Evolutionary conservation across 2,888 invertebrate species (phyloP).

Genomic region (Bimastos eiseni): DNA sequence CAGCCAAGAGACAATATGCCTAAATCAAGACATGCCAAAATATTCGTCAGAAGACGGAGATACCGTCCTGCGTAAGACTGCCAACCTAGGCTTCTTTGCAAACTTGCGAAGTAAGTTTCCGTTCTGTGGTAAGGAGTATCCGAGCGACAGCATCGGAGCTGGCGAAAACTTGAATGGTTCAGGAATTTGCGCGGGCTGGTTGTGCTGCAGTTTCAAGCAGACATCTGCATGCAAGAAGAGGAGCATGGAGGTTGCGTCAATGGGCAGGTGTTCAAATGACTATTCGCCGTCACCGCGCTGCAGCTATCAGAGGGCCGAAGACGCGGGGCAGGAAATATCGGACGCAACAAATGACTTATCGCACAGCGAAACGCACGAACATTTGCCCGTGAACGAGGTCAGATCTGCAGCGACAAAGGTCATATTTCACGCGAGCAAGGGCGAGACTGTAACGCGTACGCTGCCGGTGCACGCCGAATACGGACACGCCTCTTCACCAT

Average conservation of each 20-base stretch:
- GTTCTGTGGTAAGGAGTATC: slow-evolving; percentile 30
- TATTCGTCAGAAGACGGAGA: slow-evolving; percentile 9
- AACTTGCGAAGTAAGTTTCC: slow-evolving; percentile 27
- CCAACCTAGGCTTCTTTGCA: slow-evolving; percentile 30
- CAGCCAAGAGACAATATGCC: slow-evolving; percentile 3
- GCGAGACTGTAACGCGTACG: slow-evolving; percentile 29
- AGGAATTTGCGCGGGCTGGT: slow-evolving; percentile 26
- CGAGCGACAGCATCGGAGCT: neutral
- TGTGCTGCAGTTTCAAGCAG: slow-evolving; percentile 33
- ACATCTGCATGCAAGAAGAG: slow-evolving; percentile 25
- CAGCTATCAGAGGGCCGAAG: slow-evolving; percentile 34
- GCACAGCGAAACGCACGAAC: slow-evolving; percentile 32
- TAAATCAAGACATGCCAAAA: slow-evolving; percentile 19
- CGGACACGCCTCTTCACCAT: slow-evolving; percentile 41
- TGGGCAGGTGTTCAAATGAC: slow-evolving; percentile 34
- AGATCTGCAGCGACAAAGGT: slow-evolving; percentile 29
- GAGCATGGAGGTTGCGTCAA: slow-evolving; percentile 25
- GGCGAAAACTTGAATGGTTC: slow-evolving; percentile 24
- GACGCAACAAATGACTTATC: slow-evolving; percentile 24
- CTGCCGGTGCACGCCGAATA: slow-evolving; percentile 42
- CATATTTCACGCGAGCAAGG: slow-evolving; percentile 30
- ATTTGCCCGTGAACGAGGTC: slow-evolving; percentile 25
- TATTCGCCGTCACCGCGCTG: slow-evolving; percentile 37
- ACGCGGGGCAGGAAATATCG: slow-evolving; percentile 27
- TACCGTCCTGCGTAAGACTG: slow-evolving; percentile 13